A percentile compares a stretch with the other conserved stretches of the same genome.
Evolutionary conservation across 2,888 invertebrate genomes (phyloP).

Genomic region (Notocelia uddmanniana): DNA sequence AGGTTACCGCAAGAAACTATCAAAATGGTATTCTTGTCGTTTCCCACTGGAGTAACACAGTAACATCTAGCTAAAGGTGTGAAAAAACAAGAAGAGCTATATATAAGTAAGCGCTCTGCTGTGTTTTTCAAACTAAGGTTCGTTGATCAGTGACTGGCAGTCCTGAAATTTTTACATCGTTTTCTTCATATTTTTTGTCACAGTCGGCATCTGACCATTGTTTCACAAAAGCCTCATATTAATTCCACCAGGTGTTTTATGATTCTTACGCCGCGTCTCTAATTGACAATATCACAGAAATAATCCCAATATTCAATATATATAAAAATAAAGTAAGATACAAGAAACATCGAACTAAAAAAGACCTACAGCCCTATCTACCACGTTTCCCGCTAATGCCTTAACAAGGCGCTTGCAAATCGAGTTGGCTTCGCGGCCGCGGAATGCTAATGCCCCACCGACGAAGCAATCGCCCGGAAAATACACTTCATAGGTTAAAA

Average conservation of each 20-base stretch:
- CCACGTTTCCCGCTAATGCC: conserved; percentile 60
- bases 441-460: conserved; percentile 51
- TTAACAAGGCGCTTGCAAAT: conserved; percentile 67
- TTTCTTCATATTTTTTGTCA: neutral
- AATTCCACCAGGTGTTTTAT: neutral
- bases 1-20: too few species aligned
- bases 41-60: too few species aligned
- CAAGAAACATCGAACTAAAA: conserved; percentile 2
- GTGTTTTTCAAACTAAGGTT: too few species aligned
- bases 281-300: too few species aligned
- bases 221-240: neutral
- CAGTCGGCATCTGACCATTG: neutral
- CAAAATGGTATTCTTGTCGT: too few species aligned
- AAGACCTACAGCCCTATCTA: conserved; percentile 14
- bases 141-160: too few species aligned
- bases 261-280: neutral
- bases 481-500: conserved; percentile 80
- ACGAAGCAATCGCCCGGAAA: conserved; percentile 75
- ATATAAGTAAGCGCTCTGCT: too few species aligned
- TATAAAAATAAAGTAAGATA: neutral
- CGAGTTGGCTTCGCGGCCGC: conserved; percentile 57
- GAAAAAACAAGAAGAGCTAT: too few species aligned
- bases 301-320: too few species aligned
- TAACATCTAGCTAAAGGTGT: too few species aligned
- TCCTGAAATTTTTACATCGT: too few species aligned